Percentiles rank a stretch among this genome's conserved stretches.
Evolutionary conservation across 2,888 invertebrate genomes (phyloP).

Genomic region (Tachina lurida): DNA sequence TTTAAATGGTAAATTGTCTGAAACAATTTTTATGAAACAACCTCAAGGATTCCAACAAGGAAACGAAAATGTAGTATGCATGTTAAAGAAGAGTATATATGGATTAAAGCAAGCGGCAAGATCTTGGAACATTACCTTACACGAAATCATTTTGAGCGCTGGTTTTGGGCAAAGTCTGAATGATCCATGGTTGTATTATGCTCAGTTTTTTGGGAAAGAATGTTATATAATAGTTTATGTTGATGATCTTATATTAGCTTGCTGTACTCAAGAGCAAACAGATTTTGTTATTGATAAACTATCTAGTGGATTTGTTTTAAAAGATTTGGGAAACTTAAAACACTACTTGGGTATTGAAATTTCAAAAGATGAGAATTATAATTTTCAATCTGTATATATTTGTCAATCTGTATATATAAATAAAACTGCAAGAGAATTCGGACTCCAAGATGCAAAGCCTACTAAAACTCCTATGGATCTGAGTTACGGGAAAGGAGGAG

Average conservation of each 20-base stretch:
- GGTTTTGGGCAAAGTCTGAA: conserved; percentile 46
- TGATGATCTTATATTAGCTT: too few species aligned
- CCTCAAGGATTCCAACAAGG: too few species aligned
- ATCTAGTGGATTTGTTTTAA: conserved; percentile 46
- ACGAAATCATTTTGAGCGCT: conserved; percentile 32
- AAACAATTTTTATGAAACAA: too few species aligned
- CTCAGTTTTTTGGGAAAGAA: conserved; percentile 18
- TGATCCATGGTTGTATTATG: conserved; percentile 52
- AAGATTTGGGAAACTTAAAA: conserved; percentile 57
- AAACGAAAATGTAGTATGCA: too few species aligned
- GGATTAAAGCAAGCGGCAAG: conserved; percentile 72
- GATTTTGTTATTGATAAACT: conserved; percentile 28
- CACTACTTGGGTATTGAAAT: conserved; percentile 64
- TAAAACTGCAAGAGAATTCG: conserved; percentile 60
- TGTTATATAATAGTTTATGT: too few species aligned
- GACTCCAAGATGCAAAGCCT: conserved; percentile 63
- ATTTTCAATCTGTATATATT: conserved; percentile 59
- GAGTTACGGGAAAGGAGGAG: conserved; percentile 56
- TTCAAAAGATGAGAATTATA: conserved; percentile 50
- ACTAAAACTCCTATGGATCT: conserved; percentile 55
- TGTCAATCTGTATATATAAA: conserved; percentile 61
- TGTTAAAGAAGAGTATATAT: too few species aligned
- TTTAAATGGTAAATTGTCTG: too few species aligned
- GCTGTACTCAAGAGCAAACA: too few species aligned
- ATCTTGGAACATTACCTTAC: conserved; percentile 62